Evolutionary conservation across 2,113 vertebrate species (phyloP).

Genomic region (Macrotis lagotis): DNA sequence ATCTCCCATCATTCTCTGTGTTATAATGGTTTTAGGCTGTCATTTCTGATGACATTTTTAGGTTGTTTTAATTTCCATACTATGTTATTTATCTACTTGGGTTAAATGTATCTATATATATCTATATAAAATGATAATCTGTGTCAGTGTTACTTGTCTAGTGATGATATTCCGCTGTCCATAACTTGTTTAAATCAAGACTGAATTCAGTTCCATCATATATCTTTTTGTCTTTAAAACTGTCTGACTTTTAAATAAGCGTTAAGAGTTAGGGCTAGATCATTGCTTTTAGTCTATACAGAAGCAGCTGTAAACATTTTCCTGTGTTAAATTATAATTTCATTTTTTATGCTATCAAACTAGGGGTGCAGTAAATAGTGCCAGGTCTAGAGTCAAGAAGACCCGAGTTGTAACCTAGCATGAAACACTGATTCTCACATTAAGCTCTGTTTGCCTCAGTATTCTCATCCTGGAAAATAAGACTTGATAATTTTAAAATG

Average conservation of each 20-base stretch:
- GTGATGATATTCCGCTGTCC: not conserved
- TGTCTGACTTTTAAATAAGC: not conserved
- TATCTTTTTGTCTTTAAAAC: not conserved
- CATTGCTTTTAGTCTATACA: not conserved
- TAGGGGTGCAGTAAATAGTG: not conserved
- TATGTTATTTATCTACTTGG: not conserved
- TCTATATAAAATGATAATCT: too few species aligned
- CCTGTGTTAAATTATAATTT: not conserved
- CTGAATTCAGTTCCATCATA: not conserved
- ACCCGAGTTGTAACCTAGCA: not conserved
- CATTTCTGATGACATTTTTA: not conserved
- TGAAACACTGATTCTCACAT: not conserved
- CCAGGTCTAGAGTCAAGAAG: not conserved
- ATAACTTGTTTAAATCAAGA: not conserved
- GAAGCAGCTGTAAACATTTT: not conserved
- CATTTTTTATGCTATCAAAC: not conserved
- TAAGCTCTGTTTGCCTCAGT: not conserved
- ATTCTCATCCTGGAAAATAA: not conserved
- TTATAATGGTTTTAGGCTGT: not conserved
- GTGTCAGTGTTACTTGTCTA: not conserved
- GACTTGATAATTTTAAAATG: too few species aligned
- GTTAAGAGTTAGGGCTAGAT: too few species aligned
- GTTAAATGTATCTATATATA: not conserved
- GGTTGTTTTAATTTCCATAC: not conserved
- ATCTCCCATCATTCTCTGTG: not conserved